Base-by-base conservation (phyloP, 2,113 vertebrate genomes). In the Xiphophorus couchianus region DNA sequence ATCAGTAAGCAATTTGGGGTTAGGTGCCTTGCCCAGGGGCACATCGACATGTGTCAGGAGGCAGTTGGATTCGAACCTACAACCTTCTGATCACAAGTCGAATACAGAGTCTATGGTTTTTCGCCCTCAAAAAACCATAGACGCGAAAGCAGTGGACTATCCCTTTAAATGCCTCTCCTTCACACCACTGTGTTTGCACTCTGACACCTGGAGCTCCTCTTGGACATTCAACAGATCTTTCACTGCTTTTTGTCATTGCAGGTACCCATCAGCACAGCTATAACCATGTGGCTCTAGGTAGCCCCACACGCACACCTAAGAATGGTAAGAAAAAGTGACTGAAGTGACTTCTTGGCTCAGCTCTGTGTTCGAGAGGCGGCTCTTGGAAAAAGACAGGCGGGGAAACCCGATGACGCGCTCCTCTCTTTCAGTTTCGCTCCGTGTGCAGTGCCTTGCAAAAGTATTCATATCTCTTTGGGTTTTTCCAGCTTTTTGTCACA, bases 201-300 rank as follows among this genome's bases (percentile, higher is more conserved):
- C 65, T 61, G 62, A 84, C 82, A 31, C 84, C 78, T 77, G 73
- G 39, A 66, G 4, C 75, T 86, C 76, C 78, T 81, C 71, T 68
- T 84, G 69, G 81, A 78, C 78, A 79, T 81, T 92, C 71, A 93
- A 89, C 78, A 65, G 85, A 77, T 85, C 69, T 86, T 80, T 87
- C 86, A 83, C 89, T 95, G 91, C 88, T 92, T 92, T 28, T 92
- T 93, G 95, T 96, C 94, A 90, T 94, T 93, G 86, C 96, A 98
- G 97, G 97, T 95, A 95, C 96, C 90, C 97, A 97, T 91, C 97
- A 97, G 80, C 96, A 95, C 95, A 97, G 94, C 94, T 97, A 97
- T 95, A 98, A 97, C 92, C 97, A 97, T 93, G 95, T 96, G 92
- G 95, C 96, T 93, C 93, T 97, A 95, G 93, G 95, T 95, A 97